Evolutionary conservation across 1,140 invertebrate genomes (phyloP), one percentile per base, ranked within the genome.

Genomic region (Apocrypta bakeri): DNA sequence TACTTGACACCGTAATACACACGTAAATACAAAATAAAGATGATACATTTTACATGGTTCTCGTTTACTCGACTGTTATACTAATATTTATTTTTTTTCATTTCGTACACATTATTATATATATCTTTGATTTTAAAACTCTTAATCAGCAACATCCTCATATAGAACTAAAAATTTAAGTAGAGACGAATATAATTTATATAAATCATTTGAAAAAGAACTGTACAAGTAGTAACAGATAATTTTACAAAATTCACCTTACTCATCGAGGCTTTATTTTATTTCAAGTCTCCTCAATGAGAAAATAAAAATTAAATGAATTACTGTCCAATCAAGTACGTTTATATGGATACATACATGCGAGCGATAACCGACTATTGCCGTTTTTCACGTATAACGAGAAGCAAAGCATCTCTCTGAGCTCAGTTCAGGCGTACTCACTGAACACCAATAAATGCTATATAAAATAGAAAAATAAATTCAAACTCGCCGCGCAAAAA

Each of bases 1-100:
- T 33, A 75, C 42, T 75, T 75, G 33, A 24, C 27, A 73, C 37
- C n/a, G 71, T 27, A 56, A 27, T 74, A 74, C 40, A 74, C 25
- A 74, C 31, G 64, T 77, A 64, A n/a, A 64, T 77, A 63, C 63
- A 63, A n/a, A 77, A 77, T 77, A 77, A 74, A 74, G 42, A 27
- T 29, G 40, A 74, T 74, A 74, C 71, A 42, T 64, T 77, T 64
- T 77, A 77, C 31, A 77, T 64, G 29, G 29, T 77, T 64, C 74
- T 77, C 25, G 25, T 77, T 77, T 77, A 74, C 25, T 74, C 14
- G 42, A 48, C 21, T 42, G 37, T 73, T 25, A 72, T 61, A 56
- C 33, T 2, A 42, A 9, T 42, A 42, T 73, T 73, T 61, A 8
- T 14, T 63, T 75, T 27, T 68, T 61, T 27, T 27, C 11, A 27